A percentile compares a stretch with the other conserved stretches of the same genome.
phyloP scores from a whole-genome alignment of 1,140 invertebrate species.

The Coelopa frigida region DNA sequence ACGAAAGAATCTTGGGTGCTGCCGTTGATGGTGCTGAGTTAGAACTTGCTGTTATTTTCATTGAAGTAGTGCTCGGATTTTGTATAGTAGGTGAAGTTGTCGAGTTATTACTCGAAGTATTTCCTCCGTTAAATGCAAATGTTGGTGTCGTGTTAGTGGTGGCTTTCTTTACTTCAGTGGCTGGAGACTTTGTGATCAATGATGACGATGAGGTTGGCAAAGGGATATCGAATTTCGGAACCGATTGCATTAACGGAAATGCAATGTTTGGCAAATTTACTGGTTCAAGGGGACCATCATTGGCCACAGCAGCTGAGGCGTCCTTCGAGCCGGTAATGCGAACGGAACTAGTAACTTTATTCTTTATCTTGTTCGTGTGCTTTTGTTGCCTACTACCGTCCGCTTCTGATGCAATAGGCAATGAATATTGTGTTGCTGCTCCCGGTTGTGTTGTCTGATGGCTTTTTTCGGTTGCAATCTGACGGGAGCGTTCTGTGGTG shows the following conservation, averaged over 20 bases:
- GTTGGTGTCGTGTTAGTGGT: too few species aligned
- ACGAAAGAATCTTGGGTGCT: too few species aligned
- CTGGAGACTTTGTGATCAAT: too few species aligned
- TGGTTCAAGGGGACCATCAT: slow-evolving; percentile 44
- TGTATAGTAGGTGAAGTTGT: too few species aligned
- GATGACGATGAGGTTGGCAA: too few species aligned
- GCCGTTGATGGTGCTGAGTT: background rate
- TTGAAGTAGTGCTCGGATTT: too few species aligned
- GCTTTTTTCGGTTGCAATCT: slow-evolving; percentile 46
- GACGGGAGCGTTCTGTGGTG: slow-evolving; percentile 54
- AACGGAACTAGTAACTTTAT: slow-evolving; percentile 28
- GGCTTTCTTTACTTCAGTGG: too few species aligned
- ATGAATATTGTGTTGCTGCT: slow-evolving; percentile 4
- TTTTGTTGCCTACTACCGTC: slow-evolving; percentile 18
- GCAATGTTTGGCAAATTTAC: slow-evolving; percentile 54
- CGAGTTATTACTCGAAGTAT: too few species aligned
- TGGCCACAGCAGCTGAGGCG: slow-evolving; percentile 25
- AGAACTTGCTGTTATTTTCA: background rate
- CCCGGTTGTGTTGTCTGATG: background rate
- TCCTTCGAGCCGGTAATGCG: slow-evolving; percentile 26
- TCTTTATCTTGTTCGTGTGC: slow-evolving; percentile 48
- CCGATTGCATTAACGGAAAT: slow-evolving; percentile 53
- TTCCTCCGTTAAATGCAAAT: too few species aligned
- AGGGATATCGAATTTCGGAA: slow-evolving; percentile 54
- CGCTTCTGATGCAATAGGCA: background rate